Percentiles rank a stretch among this genome's conserved stretches.
These are phyloP conservation scores for Cephus sareptanus DNA, from an alignment of 2,888 invertebrate genomes.

Conservation along the genomic window DNA sequence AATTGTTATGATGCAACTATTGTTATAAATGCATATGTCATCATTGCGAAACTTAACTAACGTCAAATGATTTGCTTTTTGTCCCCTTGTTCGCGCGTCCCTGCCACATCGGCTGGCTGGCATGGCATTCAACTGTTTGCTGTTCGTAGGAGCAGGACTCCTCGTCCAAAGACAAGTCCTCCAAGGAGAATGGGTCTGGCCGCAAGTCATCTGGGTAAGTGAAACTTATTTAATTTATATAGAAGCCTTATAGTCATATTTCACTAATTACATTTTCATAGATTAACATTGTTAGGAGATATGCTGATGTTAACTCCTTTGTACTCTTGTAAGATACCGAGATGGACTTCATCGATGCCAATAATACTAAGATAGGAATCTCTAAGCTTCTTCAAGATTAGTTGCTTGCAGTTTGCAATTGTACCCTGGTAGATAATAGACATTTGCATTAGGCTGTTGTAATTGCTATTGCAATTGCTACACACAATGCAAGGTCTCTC, in stretches of 20 bases:
- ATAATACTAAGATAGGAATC: background rate
- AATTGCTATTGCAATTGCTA: background rate
- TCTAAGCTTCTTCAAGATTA: background rate
- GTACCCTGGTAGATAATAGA: background rate
- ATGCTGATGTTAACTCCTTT: background rate
- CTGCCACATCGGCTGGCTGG: conserved; percentile 63
- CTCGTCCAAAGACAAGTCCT: conserved; percentile 62
- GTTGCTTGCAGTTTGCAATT: background rate
- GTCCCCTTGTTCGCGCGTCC: conserved; percentile 65
- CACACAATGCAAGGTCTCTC: too few relatives aligned
- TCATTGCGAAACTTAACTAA: conserved; percentile 42
- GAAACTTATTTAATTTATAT: conserved; percentile 13
- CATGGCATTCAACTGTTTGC: conserved; percentile 65
- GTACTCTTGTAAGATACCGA: background rate
- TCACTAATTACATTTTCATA: background rate
- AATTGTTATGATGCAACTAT: background rate
- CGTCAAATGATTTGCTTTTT: conserved; percentile 62
- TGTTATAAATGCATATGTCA: conserved; percentile 7
- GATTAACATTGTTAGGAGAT: background rate
- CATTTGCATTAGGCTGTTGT: background rate
- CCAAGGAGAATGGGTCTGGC: conserved; percentile 73
- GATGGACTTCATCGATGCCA: background rate
- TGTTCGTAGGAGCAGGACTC: conserved; percentile 65
- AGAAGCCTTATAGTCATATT: background rate
- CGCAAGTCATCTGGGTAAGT: conserved; percentile 70